A percentile compares a stretch with the other conserved stretches of the same genome.
Conservation (phyloP, 2,888 invertebrate species). For the Stramonita haemastoma region DNA sequence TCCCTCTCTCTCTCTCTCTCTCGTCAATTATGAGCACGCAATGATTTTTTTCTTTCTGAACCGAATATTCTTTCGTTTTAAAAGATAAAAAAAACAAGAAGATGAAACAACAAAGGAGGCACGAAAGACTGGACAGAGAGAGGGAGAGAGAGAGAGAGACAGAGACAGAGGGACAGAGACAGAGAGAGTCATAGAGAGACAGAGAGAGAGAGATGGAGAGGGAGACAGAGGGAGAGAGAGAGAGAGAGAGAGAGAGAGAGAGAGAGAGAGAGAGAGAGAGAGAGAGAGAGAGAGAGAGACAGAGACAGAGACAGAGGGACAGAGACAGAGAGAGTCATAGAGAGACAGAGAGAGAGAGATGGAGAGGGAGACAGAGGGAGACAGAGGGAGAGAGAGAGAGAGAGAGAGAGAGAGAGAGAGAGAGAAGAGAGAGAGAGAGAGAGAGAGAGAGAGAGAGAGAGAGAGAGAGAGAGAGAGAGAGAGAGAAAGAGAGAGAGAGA, state of each 20-base stretch:
- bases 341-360: not conserved
- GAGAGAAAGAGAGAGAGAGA: too few species aligned
- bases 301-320: conserved; percentile 5
- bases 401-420: not conserved
- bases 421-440: conserved; percentile 8
- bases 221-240: not conserved
- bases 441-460: conserved; percentile 22
- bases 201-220: not conserved
- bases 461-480: conserved; percentile 34
- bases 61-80: too few species aligned
- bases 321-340: conserved; percentile 8
- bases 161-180: not conserved
- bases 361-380: not conserved
- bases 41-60: too few species aligned
- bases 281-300: not conserved
- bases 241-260: conserved; percentile 18
- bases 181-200: not conserved
- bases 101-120: not conserved
- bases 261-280: conserved; percentile 16
- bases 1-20: too few species aligned
- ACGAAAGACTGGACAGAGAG: not conserved
- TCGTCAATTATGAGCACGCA: too few species aligned
- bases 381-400: not conserved
- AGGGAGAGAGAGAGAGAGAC: not conserved
- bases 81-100: too few species aligned